These are phyloP conservation scores for Eulemur rufifrons DNA, from an alignment of 2,113 vertebrate genomes.

Conservation along the genomic window DNA sequence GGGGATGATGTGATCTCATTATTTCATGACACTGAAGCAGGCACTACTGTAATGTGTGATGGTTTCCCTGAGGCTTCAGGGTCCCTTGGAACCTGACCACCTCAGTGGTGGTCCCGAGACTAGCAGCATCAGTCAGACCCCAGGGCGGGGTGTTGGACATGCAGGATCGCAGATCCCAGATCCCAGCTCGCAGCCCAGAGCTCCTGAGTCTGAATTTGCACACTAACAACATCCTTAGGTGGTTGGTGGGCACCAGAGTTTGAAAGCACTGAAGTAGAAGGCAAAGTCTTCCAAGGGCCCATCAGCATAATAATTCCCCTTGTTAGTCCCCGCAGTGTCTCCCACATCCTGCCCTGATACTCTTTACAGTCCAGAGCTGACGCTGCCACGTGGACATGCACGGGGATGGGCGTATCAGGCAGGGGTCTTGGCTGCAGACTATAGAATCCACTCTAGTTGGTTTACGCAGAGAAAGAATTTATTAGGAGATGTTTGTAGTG, in stretches of 20 bases:
- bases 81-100: background rate
- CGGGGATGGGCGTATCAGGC: no score
- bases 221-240: background rate
- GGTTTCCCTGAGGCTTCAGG: background rate
- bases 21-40: slow-evolving; percentile 29
- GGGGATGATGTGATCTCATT: slow-evolving; percentile 1
- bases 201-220: background rate
- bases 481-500: background rate
- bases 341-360: background rate
- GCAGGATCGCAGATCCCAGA: background rate
- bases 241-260: background rate
- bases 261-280: background rate
- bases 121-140: background rate
- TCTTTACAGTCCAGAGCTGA: background rate
- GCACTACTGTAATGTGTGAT: background rate
- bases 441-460: background rate
- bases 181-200: background rate
- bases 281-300: background rate
- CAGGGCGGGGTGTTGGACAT: background rate
- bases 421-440: background rate
- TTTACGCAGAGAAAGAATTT: background rate
- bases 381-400: background rate
- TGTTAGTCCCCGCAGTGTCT: background rate
- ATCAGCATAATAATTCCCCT: background rate
- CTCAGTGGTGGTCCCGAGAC: background rate